Evolutionary conservation across 2,888 invertebrate genomes (phyloP).

Genomic region (Elmis aenea): DNA sequence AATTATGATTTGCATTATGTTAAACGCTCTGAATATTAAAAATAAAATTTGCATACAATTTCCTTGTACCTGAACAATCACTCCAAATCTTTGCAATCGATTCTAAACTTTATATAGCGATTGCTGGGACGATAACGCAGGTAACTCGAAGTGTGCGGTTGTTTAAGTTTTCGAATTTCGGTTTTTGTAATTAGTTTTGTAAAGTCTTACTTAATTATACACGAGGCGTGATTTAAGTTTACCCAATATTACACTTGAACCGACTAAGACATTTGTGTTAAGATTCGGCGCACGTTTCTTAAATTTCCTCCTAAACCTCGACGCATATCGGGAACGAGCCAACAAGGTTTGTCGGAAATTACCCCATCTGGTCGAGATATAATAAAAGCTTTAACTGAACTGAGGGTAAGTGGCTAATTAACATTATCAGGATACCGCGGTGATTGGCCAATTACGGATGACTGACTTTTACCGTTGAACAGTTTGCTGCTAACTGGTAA

Average conservation of each 20-base stretch:
- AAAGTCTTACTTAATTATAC: constrained; percentile 26
- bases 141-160: too few species aligned
- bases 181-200: too few species aligned
- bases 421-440: constrained; percentile 19
- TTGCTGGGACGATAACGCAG: too few species aligned
- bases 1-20: too few species aligned
- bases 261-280: constrained; percentile 6
- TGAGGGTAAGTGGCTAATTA: constrained; percentile 24
- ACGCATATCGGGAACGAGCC: constrained; percentile 22
- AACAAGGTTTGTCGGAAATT: constrained; percentile 27
- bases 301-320: constrained; percentile 21
- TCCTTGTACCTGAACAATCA: too few species aligned
- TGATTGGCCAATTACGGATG: constrained; percentile 25
- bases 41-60: too few species aligned
- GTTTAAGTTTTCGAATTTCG: too few species aligned
- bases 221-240: constrained; percentile 25
- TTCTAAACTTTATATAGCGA: too few species aligned
- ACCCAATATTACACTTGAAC: constrained; percentile 14
- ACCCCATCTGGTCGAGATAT: constrained; percentile 25
- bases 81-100: too few species aligned
- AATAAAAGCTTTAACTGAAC: constrained; percentile 25
- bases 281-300: constrained; percentile 23
- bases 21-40: too few species aligned
- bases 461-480: constrained; percentile 15
- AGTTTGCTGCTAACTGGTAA: constrained; percentile 11